phyloP scores from a whole-genome alignment of 92 coral and sea anemone genomes.

The Paramuricea clavata region DNA sequence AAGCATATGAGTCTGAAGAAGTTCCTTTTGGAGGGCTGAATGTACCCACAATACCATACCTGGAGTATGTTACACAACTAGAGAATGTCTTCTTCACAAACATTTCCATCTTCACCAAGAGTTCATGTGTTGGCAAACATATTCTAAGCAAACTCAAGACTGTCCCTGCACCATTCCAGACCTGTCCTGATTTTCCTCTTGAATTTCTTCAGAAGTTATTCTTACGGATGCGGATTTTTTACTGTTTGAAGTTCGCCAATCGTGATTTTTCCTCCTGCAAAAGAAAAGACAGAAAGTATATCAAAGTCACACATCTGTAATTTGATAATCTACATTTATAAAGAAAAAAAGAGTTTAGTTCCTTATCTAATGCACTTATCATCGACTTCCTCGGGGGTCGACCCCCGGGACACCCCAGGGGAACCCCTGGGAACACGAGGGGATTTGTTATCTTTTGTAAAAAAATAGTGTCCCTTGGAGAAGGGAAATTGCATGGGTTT shows the following conservation, averaged over 20 bases:
- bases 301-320: conserved; percentile 24
- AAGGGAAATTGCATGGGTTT: no score
- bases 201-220: not conserved
- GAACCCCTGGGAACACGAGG: no score
- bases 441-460: no score
- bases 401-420: no score
- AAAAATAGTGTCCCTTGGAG: no score
- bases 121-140: not conserved
- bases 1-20: not conserved
- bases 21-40: not conserved
- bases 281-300: conserved; percentile 8
- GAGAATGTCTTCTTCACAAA: not conserved
- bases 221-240: conserved; percentile 2
- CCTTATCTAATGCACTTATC: no score
- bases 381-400: no score
- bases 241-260: conserved; percentile 16
- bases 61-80: not conserved
- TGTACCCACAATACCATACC: not conserved
- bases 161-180: not conserved
- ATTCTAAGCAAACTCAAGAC: not conserved
- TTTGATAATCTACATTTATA: not conserved
- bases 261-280: conserved; percentile 33
- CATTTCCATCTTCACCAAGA: not conserved
- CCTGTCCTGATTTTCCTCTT: not conserved
- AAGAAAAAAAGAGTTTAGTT: no score